These are phyloP conservation scores for Malurus melanocephalus DNA, from an alignment of 2,113 vertebrate species.

Conservation along the genomic window DNA sequence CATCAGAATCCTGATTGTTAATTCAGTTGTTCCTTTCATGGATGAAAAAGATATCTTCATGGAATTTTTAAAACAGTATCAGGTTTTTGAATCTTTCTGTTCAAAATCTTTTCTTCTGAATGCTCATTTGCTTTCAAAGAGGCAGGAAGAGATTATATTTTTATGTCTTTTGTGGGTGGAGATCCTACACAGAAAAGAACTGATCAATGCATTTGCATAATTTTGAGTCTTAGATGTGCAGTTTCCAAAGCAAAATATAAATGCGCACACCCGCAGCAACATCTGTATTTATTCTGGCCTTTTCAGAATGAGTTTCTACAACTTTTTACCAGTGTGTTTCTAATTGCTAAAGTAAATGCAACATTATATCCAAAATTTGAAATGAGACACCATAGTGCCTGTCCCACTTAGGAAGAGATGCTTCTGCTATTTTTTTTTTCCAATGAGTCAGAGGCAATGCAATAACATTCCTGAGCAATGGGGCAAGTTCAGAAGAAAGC, in stretches of 20 bases:
- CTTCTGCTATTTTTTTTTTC: neutral
- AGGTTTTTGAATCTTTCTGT: neutral
- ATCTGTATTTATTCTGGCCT: neutral
- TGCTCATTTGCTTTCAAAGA: neutral
- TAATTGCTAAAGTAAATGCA: constrained; percentile 1
- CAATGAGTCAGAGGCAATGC: neutral
- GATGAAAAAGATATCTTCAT: neutral
- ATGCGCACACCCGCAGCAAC: rapidly evolving
- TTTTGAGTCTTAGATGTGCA: neutral
- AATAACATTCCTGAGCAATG: neutral
- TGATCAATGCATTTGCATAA: neutral
- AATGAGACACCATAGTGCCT: neutral
- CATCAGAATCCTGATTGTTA: neutral
- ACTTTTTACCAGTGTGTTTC: neutral
- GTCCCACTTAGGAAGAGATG: neutral
- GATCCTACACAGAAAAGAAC: neutral
- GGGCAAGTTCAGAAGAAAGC: neutral
- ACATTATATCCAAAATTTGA: neutral
- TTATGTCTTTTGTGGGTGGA: neutral
- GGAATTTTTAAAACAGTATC: neutral
- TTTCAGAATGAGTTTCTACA: neutral
- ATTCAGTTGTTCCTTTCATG: neutral
- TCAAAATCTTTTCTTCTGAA: neutral
- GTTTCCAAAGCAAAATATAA: neutral
- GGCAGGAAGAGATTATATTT: neutral